Conservation (phyloP, 2,113 vertebrate species). For the Scomber colias region DNA sequence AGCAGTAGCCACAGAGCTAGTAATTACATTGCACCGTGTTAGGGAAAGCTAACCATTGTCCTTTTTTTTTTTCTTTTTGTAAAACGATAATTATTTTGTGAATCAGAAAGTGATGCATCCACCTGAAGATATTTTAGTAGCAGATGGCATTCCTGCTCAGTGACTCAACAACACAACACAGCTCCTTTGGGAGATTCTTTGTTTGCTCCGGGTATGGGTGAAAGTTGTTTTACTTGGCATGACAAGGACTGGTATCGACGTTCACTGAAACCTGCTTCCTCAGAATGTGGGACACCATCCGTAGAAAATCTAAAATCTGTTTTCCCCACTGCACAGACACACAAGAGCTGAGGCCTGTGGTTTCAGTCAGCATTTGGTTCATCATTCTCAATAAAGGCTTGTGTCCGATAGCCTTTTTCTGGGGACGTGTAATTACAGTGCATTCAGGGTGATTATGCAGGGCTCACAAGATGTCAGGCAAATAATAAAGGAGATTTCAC, state of each 20-base stretch:
- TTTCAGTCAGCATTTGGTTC: constrained; percentile 48
- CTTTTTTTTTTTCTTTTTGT: not conserved
- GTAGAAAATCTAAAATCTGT: constrained; percentile 53
- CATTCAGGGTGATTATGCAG: constrained; percentile 67
- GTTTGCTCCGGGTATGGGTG: constrained; percentile 34
- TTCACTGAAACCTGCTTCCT: constrained; percentile 30
- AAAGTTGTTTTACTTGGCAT: constrained; percentile 57
- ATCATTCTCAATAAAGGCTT: constrained; percentile 56
- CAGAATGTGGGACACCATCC: constrained; percentile 38
- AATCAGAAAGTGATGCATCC: not conserved
- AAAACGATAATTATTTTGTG: not conserved
- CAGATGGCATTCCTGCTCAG: constrained; percentile 10
- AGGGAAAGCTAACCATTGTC: not conserved
- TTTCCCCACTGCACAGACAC: not conserved
- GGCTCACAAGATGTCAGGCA: constrained; percentile 47
- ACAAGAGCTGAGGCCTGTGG: constrained; percentile 26
- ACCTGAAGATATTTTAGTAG: constrained; percentile 16
- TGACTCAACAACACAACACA: constrained; percentile 1
- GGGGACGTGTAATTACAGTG: constrained; percentile 65
- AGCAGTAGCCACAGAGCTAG: constrained; percentile 32
- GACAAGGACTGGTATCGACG: constrained; percentile 49
- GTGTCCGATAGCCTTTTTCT: constrained; percentile 54
- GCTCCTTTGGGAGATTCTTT: constrained; percentile 36
- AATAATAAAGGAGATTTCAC: constrained; percentile 72
- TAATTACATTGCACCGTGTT: constrained; percentile 13